Conservation (phyloP, 2,888 invertebrate genomes). For the Parapristionchus giblindavisi region DNA sequence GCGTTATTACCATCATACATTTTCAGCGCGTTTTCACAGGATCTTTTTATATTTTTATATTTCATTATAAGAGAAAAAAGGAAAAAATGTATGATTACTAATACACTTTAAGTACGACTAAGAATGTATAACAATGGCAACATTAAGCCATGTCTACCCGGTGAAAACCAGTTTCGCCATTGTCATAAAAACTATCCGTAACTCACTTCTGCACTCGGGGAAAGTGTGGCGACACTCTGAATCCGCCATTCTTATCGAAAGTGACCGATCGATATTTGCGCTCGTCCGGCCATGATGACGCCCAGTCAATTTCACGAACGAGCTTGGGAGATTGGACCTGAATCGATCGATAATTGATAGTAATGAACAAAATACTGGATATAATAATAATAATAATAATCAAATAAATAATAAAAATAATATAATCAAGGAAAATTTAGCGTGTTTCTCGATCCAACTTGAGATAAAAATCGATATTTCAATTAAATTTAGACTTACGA, state of each 20-base stretch:
- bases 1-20: too few species aligned
- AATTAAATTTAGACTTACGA: conserved; percentile 30
- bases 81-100: neutral
- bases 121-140: too few species aligned
- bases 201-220: conserved; percentile 91
- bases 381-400: too few species aligned
- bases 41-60: too few species aligned
- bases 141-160: too few species aligned
- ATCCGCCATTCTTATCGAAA: conserved; percentile 83
- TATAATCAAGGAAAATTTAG: too few species aligned
- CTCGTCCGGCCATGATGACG: conserved; percentile 86
- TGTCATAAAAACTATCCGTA: neutral
- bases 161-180: neutral
- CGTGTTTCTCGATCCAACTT: too few species aligned
- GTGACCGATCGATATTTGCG: conserved; percentile 91
- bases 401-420: too few species aligned
- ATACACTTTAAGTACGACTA: conserved; percentile 2
- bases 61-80: too few species aligned
- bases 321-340: conserved; percentile 89
- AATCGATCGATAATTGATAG: conserved; percentile 16
- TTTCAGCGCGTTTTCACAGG: too few species aligned
- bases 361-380: too few species aligned
- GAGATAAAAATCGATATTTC: too few species aligned
- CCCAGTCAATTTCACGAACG: conserved; percentile 89
- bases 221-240: conserved; percentile 84